Evolutionary conservation across 2,888 invertebrate species (phyloP), one percentile per base, ranked within the genome.

Genomic region (Conchocele bisecta): DNA sequence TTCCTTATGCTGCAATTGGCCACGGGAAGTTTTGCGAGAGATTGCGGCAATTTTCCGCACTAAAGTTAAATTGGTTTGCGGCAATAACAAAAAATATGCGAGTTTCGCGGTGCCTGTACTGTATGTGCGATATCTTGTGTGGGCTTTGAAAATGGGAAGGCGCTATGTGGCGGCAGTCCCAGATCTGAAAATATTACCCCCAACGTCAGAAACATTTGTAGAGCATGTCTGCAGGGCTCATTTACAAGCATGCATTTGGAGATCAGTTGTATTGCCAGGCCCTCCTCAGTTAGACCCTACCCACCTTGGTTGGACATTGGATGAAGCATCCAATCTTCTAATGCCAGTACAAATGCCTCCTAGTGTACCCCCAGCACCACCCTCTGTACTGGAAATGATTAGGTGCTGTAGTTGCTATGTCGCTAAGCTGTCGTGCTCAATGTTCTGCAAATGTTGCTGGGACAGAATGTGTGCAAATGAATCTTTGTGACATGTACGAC

Each of bases 121-220:
- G n/a, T n/a, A 57, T 41, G 37, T 39, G 9, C 20, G 57, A 24
- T 57, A 41, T 57, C 26, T 41, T 4, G 41, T 24, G 15, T 57
- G 57, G 57, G n/a, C 42, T 3, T 26, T 15, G 9, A 54, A 37
- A 13, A 35, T 26, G 4, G 54, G 33, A 7, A 54, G 20, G n/a
- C n/a, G n/a, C n/a, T n/a, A n/a, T n/a, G n/a, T n/a, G n/a, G n/a
- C n/a, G n/a, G n/a, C n/a, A n/a, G 17, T 20, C 17, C 11, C 11
- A 9, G 17, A 9, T 9, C 17, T 17, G 20, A 44, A 44, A 9
- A 9, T 17, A 15, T 44, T 44, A 17, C 44, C 44, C 9, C 44
- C 44, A 44, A 44, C 44, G 20, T 9, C 44, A 15, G 17, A 44
- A 29, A 20, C 51, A 29, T 51, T 51, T 51, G 31, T 9, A 9